Percentiles rank a stretch among this genome's conserved stretches.
Conservation (phyloP, 2,113 vertebrate genomes). For the Vimba vimba region DNA sequence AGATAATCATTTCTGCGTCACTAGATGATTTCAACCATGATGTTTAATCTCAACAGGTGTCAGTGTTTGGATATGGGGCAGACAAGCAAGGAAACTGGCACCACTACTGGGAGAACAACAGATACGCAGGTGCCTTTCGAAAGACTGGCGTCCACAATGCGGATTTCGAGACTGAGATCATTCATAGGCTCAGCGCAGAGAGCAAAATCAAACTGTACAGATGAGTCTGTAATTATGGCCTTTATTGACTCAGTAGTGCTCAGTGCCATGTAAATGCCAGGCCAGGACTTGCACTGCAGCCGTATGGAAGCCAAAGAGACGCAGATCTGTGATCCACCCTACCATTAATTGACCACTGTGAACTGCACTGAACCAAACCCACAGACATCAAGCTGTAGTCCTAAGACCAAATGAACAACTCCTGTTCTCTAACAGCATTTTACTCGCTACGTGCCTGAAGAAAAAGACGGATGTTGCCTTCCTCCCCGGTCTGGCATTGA, state of each 20-base stretch:
- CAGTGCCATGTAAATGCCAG: neutral
- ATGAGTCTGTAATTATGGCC: conserved; percentile 12
- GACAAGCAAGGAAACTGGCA: conserved; percentile 83
- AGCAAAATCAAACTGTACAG: conserved; percentile 77
- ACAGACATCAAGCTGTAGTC: conserved; percentile 40
- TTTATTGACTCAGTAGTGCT: neutral
- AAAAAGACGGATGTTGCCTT: conserved; percentile 21
- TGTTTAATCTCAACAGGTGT: conserved; percentile 70
- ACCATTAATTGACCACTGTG: conserved; percentile 55
- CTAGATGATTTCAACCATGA: neutral
- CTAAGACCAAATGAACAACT: conserved; percentile 43
- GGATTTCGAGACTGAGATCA: conserved; percentile 74
- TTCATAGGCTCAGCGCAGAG: conserved; percentile 66
- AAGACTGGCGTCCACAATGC: conserved; percentile 77
- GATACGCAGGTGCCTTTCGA: conserved; percentile 75
- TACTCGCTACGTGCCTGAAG: neutral
- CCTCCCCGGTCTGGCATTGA: neutral
- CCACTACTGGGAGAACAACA: conserved; percentile 83
- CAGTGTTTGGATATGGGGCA: conserved; percentile 80
- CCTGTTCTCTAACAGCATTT: conserved; percentile 17
- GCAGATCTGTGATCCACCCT: conserved; percentile 40
- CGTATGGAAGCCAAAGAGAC: conserved; percentile 32
- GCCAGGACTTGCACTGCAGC: neutral
- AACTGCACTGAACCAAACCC: conserved; percentile 49
- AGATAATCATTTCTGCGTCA: neutral